phyloP scores from a whole-genome alignment of 2,113 vertebrate genomes.

The Cercocebus atys region DNA sequence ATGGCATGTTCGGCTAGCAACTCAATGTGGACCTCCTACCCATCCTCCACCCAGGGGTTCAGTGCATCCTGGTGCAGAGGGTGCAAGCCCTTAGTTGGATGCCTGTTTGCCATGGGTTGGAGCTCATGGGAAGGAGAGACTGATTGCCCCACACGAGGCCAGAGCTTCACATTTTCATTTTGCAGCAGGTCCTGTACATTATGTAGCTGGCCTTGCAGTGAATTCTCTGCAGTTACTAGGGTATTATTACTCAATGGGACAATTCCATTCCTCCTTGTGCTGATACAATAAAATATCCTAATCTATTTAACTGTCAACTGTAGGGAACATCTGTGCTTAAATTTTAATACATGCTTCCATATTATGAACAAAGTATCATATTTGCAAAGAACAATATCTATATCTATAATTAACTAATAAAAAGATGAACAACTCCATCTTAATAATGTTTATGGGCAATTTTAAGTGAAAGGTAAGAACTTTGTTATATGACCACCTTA shows the following conservation, averaged over 20 bases:
- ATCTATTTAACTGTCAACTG: background rate
- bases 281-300: background rate
- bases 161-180: background rate
- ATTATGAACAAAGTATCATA: background rate
- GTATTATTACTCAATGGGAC: background rate
- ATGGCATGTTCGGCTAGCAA: background rate
- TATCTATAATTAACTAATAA: background rate
- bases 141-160: background rate
- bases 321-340: background rate
- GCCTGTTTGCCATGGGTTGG: background rate
- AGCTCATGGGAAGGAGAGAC: background rate
- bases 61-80: background rate
- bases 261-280: background rate
- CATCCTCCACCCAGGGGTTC: background rate
- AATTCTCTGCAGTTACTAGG: background rate
- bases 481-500: background rate
- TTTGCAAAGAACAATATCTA: slow-evolving; percentile 28
- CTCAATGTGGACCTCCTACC: background rate
- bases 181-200: background rate
- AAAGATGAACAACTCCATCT: background rate
- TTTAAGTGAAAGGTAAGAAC: slow-evolving; percentile 11
- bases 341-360: background rate
- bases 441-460: background rate
- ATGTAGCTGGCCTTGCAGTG: background rate
- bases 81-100: background rate